These are phyloP conservation scores for Hypotaenidia okinawae DNA, from an alignment of 2,797 vertebrate genomes.

Conservation along the genomic window DNA sequence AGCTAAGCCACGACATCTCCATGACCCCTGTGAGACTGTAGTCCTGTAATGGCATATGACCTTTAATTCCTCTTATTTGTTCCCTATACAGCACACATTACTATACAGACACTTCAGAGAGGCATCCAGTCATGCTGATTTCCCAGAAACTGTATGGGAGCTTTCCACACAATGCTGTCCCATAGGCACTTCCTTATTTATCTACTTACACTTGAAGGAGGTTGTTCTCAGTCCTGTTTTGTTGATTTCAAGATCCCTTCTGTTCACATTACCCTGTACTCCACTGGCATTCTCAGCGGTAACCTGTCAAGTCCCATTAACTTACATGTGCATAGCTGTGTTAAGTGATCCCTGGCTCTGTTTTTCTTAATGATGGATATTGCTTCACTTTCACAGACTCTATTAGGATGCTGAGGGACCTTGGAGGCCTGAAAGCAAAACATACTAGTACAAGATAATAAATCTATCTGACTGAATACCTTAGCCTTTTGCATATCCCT, in stretches of 20 bases:
- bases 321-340: neutral
- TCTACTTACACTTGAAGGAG: neutral
- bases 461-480: neutral
- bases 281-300: neutral
- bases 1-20: neutral
- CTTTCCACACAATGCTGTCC: neutral
- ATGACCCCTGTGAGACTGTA: accelerated
- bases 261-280: neutral
- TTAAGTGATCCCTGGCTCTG: neutral
- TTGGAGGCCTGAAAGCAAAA: neutral
- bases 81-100: neutral
- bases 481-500: neutral
- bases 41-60: neutral
- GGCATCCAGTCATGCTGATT: neutral
- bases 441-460: neutral
- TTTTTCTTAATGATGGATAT: neutral
- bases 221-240: neutral
- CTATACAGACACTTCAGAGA: neutral
- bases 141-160: neutral
- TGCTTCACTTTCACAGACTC: neutral
- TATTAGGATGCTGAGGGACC: neutral
- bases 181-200: neutral
- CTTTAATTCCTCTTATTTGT: neutral
- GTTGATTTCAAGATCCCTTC: neutral
- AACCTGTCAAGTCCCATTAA: neutral